Evolutionary conservation across 2,113 vertebrate species (phyloP).

Genomic region (Bambusicola thoracicus): DNA sequence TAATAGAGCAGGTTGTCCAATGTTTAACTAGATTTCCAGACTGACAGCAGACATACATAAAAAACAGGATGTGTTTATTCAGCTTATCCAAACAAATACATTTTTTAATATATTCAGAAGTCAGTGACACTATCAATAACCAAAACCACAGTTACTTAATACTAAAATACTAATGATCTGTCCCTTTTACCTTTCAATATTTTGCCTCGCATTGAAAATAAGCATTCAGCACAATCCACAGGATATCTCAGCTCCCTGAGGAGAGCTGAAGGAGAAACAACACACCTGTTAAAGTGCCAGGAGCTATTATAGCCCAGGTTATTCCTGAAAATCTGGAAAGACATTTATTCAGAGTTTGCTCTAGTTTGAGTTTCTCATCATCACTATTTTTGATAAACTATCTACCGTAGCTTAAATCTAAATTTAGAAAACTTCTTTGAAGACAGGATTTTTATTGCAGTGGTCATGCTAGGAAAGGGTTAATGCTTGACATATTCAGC

Average conservation of each 20-base stretch:
- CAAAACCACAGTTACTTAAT: neutral
- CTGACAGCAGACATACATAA: neutral
- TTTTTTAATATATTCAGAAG: neutral
- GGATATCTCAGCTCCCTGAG: neutral
- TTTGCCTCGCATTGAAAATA: neutral
- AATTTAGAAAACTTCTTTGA: neutral
- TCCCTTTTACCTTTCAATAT: neutral
- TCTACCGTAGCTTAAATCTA: neutral
- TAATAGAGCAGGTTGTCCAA: neutral
- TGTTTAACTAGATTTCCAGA: neutral
- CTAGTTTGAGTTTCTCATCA: neutral
- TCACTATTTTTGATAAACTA: neutral
- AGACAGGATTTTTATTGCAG: neutral
- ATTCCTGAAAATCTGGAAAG: neutral
- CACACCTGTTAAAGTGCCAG: neutral
- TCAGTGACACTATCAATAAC: neutral
- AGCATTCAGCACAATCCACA: neutral
- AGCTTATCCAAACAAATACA: neutral
- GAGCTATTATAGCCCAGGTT: neutral
- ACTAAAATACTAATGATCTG: too few relatives aligned
- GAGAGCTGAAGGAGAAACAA: neutral
- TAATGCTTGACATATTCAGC: too few relatives aligned
- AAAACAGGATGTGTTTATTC: neutral
- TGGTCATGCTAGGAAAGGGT: neutral
- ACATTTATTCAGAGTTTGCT: too few relatives aligned